These are phyloP conservation scores for Hesperia comma DNA, from an alignment of 2,888 invertebrate species.

Conservation along the genomic window DNA sequence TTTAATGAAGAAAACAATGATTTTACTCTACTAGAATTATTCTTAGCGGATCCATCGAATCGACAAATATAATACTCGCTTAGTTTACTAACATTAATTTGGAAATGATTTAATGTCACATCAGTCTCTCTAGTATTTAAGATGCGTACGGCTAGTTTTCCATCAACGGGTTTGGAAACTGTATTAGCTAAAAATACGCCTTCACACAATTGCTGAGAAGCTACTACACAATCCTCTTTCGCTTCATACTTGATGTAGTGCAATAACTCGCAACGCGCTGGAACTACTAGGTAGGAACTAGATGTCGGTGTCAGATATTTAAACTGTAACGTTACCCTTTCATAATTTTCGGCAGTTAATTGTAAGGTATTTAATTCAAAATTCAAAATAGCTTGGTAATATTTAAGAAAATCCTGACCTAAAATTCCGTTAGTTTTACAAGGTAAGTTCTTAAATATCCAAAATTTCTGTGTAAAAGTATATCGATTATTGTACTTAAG, in stretches of 20 bases:
- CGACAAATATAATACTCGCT: too few species aligned
- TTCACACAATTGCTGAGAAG: conserved; percentile 37
- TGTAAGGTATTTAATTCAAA: too few species aligned
- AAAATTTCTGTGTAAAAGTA: conserved; percentile 23
- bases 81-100: too few species aligned
- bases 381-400: conserved; percentile 23
- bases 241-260: conserved; percentile 31
- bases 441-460: conserved; percentile 15
- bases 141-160: too few species aligned
- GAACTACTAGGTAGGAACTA: conserved; percentile 18
- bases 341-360: background rate
- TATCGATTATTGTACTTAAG: conserved; percentile 4
- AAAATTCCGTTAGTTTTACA: conserved; percentile 37
- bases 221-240: conserved; percentile 39
- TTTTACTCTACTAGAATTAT: too few species aligned
- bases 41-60: too few species aligned
- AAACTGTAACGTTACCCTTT: background rate
- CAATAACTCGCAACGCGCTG: conserved; percentile 40
- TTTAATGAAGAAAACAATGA: too few species aligned
- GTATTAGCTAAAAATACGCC: too few species aligned
- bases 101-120: too few species aligned
- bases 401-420: too few species aligned
- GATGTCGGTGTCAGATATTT: background rate
- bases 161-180: too few species aligned
- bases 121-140: too few species aligned